Evolutionary conservation across 2,797 vertebrate species (phyloP).

Genomic region (Thalassophryne amazonica): DNA sequence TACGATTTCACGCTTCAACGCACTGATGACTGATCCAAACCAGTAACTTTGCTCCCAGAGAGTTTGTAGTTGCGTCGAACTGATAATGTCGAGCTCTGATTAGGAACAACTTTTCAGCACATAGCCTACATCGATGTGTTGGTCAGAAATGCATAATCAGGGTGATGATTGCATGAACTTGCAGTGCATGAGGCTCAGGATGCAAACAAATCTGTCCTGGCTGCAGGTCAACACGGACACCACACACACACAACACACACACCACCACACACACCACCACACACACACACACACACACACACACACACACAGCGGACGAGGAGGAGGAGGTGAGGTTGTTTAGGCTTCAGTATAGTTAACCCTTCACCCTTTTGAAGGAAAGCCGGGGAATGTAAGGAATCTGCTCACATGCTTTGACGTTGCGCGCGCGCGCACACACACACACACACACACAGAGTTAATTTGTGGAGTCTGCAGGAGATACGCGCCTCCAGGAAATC

Average conservation of each 20-base stretch:
- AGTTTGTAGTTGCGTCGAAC: no score
- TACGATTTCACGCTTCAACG: no score
- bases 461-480: conserved; percentile 36
- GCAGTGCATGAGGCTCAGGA: conserved; percentile 22
- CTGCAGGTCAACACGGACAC: conserved; percentile 40
- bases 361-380: conserved; percentile 39
- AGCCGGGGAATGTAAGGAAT: conserved; percentile 64
- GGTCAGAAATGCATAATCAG: no score
- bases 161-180: no score
- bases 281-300: no score
- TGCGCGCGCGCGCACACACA: conserved; percentile 15
- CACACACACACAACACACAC: conserved; percentile 44
- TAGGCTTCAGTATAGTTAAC: conserved; percentile 52
- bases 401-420: conserved; percentile 29
- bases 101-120: no score
- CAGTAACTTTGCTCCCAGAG: no score
- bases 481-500: conserved; percentile 45
- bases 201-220: conserved; percentile 61
- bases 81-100: no score
- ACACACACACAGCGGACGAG: no score
- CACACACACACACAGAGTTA: conserved; percentile 1
- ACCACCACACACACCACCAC: no score
- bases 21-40: no score
- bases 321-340: conserved; percentile 48
- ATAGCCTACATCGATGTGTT: no score